phyloP scores from a whole-genome alignment of 2,797 vertebrate species.

The Decapterus maruadsi region DNA sequence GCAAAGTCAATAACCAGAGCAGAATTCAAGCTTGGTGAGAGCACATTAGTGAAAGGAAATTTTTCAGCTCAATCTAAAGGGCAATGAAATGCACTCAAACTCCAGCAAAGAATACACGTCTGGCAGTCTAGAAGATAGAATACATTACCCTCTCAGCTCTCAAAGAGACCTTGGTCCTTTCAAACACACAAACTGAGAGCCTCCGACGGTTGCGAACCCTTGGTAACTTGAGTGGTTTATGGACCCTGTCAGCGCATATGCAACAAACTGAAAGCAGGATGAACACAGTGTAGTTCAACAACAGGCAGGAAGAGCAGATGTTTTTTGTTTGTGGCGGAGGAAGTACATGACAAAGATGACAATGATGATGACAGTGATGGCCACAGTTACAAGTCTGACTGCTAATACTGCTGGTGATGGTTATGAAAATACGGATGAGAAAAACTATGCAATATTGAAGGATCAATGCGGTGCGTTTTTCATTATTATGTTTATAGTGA shows the following conservation, averaged over 20 bases:
- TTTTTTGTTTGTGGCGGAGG: conserved; percentile 7
- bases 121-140: conserved; percentile 47
- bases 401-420: background rate
- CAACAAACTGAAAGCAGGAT: conserved; percentile 31
- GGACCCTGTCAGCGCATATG: conserved; percentile 39
- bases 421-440: background rate
- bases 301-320: background rate
- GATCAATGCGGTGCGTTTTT: background rate
- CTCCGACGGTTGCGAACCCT: conserved; percentile 46
- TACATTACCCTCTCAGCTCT: conserved; percentile 55
- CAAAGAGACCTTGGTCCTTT: conserved; percentile 50
- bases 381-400: background rate
- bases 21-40: conserved; percentile 21
- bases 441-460: background rate
- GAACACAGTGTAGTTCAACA: conserved; percentile 4
- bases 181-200: conserved; percentile 39
- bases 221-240: conserved; percentile 48
- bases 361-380: background rate
- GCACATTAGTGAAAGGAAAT: conserved; percentile 37
- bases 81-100: conserved; percentile 55
- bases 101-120: conserved; percentile 41
- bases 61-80: conserved; percentile 56
- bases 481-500: background rate
- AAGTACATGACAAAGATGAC: conserved; percentile 5
- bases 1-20: conserved; percentile 31